Evolutionary conservation across 2,888 invertebrate species (phyloP).

Genomic region (Eueremaeus valkanovi): DNA sequence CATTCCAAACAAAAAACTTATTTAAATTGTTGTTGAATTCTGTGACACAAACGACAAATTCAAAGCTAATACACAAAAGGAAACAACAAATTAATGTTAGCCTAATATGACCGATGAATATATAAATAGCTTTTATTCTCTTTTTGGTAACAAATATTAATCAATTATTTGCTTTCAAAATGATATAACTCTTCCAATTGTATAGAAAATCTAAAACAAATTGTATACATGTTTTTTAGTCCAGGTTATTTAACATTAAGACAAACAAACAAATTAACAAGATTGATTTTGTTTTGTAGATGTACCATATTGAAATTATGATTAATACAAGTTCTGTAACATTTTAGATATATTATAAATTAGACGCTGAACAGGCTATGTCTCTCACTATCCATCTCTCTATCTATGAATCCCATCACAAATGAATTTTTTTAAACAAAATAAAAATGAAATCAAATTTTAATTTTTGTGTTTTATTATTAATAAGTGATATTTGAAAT

Average conservation of each 20-base stretch:
- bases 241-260: background rate
- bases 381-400: no score
- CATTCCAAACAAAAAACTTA: conserved; percentile 11
- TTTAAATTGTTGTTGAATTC: conserved; percentile 8
- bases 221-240: background rate
- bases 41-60: background rate
- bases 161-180: background rate
- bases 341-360: background rate
- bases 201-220: background rate
- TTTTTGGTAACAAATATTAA: background rate
- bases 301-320: background rate
- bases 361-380: no score
- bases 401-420: background rate
- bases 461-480: background rate
- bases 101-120: background rate
- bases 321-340: background rate
- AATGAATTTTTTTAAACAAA: background rate
- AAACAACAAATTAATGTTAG: background rate
- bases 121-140: conserved; percentile 18
- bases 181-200: background rate
- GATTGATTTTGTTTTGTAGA: background rate
- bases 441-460: background rate
- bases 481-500: background rate
- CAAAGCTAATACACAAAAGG: background rate
- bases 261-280: background rate